Conservation (phyloP, 2,888 invertebrate genomes). For the Ernsta delagoae region DNA sequence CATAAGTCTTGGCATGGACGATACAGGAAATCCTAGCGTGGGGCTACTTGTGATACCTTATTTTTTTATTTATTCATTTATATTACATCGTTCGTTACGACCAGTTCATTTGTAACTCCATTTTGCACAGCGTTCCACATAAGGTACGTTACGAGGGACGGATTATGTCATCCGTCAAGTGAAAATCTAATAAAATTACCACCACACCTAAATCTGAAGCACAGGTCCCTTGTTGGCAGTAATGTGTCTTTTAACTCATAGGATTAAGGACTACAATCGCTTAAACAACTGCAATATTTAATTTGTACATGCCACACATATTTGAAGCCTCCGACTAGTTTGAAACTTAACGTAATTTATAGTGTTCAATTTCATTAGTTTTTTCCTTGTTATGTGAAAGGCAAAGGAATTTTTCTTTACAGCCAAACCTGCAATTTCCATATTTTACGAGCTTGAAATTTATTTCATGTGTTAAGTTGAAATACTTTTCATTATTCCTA, state of each 20-base stretch:
- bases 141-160: conserved; percentile 27
- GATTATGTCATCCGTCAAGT: conserved; percentile 33
- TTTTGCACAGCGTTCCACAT: conserved; percentile 14
- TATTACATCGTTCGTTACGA: not conserved
- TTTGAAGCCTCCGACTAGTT: conserved; percentile 34
- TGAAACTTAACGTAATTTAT: conserved; percentile 22
- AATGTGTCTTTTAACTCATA: not conserved
- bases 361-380: conserved; percentile 31
- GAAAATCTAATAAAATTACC: conserved; percentile 37
- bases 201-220: conserved; percentile 25
- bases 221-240: not conserved
- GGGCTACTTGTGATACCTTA: no score
- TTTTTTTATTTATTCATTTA: no score
- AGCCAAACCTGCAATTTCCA: no score
- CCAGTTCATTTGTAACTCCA: conserved; percentile 7
- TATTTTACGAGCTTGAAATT: no score
- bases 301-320: conserved; percentile 33
- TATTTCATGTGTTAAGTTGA: no score
- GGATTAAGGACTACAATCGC: not conserved
- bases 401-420: conserved; percentile 22
- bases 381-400: conserved; percentile 28
- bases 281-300: not conserved
- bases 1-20: no score
- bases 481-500: no score
- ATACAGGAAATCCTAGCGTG: no score